Base-by-base conservation (phyloP, 2,888 invertebrate species). In the Nephrocerus scutellatus region DNA sequence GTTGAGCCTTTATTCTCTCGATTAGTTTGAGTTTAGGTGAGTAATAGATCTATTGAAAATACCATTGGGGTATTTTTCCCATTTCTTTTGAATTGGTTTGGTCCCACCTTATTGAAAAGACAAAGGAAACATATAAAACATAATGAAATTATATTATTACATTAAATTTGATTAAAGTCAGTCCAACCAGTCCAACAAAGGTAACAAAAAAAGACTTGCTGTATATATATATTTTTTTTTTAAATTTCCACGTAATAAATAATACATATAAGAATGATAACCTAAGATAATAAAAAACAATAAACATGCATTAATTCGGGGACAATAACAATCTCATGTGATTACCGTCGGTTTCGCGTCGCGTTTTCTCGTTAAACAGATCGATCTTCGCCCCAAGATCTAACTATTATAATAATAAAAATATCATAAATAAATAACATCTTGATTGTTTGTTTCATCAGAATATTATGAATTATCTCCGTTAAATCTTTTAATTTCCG, bases 381-480 rank as follows among this genome's bases (percentile, higher is more conserved):
- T 53, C 57, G 62, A 60, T 61, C 57, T 61, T 60, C 67, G 67
- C 68, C 67, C 64, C 67, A 61, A 54, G 54, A 58, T 66, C 58
- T 55, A 55, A 59, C 59, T 46, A 28, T 31, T 44, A 41, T 28
- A 36, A 34, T 2, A 21, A 30, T 22, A 45, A 45, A 46, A 52
- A 30, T 4, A 45, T 39, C 39, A 35, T 37, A 32, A n/a, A 29
- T 36, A 38, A 44, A 31, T 31, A 35, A 22, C 10, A 9, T 12
- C n/a, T 15, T n/a, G 24, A 10, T 3, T 12, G 13, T 33, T 10
- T 13, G 14, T 33, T 18, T 12, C 7, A 30, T 19, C 13, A 10
- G 3, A 21, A 22, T 23, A 14, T 26, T 15, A 20, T 24, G 19
- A n/a, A n/a, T n/a, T n/a, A n/a, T n/a, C n/a, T n/a, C n/a, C n/a